A percentile compares a stretch with the other conserved stretches of the same genome.
Evolutionary conservation across 37 sponge, comb jelly and placozoan species (phyloP).

Genomic region (Ianthella basta): DNA sequence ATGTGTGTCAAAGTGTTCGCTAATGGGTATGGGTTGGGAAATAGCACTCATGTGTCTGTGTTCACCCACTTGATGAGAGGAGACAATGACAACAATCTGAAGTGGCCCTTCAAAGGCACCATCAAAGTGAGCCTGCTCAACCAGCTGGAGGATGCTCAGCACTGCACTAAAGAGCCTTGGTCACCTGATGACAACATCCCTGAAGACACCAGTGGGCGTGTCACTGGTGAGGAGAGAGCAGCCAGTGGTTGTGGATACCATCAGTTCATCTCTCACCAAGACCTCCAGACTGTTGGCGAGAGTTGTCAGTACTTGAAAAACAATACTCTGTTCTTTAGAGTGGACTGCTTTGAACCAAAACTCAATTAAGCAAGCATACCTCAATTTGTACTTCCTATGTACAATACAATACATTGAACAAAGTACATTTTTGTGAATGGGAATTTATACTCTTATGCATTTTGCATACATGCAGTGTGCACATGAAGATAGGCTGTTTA

Average conservation of each 20-base stretch:
- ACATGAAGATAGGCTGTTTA: too few relatives aligned
- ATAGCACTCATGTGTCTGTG: conserved; percentile 37
- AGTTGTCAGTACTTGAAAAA: not conserved
- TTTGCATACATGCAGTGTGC: too few relatives aligned
- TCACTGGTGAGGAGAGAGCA: not conserved
- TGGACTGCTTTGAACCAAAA: not conserved
- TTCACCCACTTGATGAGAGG: conserved; percentile 43
- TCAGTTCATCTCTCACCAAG: not conserved
- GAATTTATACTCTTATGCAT: too few relatives aligned
- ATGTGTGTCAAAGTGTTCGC: conserved; percentile 41
- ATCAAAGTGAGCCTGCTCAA: conserved; percentile 53
- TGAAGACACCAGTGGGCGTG: not conserved
- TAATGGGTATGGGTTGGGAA: not conserved
- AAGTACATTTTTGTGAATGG: too few relatives aligned
- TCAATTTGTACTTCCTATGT: too few relatives aligned
- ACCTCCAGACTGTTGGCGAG: not conserved
- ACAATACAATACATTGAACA: too few relatives aligned
- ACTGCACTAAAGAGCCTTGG: not conserved
- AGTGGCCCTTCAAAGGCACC: conserved; percentile 55
- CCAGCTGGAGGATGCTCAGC: conserved; percentile 38
- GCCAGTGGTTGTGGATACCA: not conserved
- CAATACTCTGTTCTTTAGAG: not conserved
- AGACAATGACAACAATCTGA: conserved; percentile 36
- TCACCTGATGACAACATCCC: not conserved
- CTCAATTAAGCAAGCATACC: too few relatives aligned